phyloP scores from a whole-genome alignment of 92 coral and sea anemone species.

The Metridium senile region DNA sequence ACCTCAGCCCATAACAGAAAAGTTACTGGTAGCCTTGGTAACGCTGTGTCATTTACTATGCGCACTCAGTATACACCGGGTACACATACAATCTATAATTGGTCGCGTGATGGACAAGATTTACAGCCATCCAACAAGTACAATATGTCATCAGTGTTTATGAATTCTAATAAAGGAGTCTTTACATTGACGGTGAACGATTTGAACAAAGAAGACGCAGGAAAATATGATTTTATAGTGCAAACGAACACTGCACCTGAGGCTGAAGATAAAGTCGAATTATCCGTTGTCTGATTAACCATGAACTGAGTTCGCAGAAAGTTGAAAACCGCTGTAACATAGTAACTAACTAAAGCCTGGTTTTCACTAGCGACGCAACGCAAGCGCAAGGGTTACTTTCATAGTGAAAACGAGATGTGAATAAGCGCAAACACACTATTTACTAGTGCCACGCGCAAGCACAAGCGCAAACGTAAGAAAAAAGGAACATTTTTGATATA shows the following conservation, averaged over 20 bases:
- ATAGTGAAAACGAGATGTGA: no score
- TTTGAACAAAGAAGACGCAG: background rate
- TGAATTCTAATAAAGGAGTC: background rate
- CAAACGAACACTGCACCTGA: background rate
- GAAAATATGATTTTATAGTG: background rate
- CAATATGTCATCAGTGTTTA: background rate
- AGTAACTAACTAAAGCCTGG: no score
- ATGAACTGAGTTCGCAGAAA: no score
- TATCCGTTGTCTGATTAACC: no score
- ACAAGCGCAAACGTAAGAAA: no score
- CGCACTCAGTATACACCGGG: constrained; percentile 37
- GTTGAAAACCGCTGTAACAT: no score
- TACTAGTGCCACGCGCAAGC: no score
- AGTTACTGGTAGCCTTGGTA: constrained; percentile 49
- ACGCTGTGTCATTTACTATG: constrained; percentile 51
- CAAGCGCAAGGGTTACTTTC: no score
- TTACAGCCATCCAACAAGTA: background rate
- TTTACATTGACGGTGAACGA: background rate
- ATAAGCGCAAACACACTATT: no score
- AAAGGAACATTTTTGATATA: no score
- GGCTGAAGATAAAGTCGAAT: background rate
- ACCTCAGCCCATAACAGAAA: constrained; percentile 38
- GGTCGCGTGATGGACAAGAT: background rate
- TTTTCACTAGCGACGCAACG: no score
- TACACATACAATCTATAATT: background rate